These are phyloP conservation scores for Phymastichus coffea DNA, from an alignment of 1,140 invertebrate genomes.

Conservation along the genomic window DNA sequence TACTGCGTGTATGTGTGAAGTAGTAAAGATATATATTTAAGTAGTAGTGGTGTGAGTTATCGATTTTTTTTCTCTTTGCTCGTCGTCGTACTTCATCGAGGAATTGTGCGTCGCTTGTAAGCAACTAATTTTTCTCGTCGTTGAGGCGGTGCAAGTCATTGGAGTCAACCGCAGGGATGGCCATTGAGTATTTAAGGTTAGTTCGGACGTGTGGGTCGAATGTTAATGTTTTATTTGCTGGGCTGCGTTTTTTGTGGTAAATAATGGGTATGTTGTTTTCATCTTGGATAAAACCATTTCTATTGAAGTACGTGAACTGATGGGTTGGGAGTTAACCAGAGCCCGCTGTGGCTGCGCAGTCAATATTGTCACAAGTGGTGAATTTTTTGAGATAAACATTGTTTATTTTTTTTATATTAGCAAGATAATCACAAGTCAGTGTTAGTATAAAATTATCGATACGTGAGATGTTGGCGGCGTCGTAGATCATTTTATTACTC, in stretches of 20 bases:
- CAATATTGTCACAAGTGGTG: neutral
- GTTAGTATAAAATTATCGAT: constrained; percentile 4
- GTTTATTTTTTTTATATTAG: neutral
- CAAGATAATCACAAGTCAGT: constrained; percentile 12
- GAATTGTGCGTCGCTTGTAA: neutral
- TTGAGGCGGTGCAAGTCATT: neutral
- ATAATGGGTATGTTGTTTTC: neutral
- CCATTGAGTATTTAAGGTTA: neutral
- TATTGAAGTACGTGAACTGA: neutral
- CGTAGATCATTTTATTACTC: constrained; percentile 5
- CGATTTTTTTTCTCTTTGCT: no score
- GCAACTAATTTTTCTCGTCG: neutral
- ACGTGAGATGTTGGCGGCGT: constrained; percentile 4
- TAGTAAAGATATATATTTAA: no score
- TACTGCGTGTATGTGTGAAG: no score
- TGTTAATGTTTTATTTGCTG: neutral
- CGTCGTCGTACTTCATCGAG: neutral
- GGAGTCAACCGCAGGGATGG: neutral
- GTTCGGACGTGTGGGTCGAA: neutral
- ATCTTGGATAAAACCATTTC: neutral
- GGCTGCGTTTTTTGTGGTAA: neutral
- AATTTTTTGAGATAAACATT: neutral
- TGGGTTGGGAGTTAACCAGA: neutral
- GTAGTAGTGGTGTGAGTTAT: no score
- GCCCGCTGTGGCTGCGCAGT: neutral